Evolutionary conservation across 2,797 vertebrate species (phyloP).

Genomic region (Caiman crocodilus): DNA sequence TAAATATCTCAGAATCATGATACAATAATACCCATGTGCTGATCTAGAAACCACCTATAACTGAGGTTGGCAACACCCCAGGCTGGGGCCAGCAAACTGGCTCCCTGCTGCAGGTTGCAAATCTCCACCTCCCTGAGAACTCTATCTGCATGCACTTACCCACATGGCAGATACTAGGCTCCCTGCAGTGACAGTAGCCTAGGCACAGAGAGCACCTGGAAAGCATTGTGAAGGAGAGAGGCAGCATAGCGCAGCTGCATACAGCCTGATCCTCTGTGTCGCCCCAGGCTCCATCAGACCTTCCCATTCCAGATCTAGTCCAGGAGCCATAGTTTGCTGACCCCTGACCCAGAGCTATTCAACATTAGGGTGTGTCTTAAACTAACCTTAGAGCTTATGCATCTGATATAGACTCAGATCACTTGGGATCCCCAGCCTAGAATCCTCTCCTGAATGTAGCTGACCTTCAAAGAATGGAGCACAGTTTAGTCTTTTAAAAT

Average conservation of each 20-base stretch:
- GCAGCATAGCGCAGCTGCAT: too few relatives aligned
- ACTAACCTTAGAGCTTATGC: too few relatives aligned
- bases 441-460: background rate
- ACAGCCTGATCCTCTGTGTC: too few relatives aligned
- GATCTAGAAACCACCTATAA: background rate
- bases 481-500: background rate
- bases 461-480: background rate
- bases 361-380: too few relatives aligned
- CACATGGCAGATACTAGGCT: too few relatives aligned
- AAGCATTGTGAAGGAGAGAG: too few relatives aligned
- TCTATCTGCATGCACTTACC: too few relatives aligned
- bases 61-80: too few relatives aligned
- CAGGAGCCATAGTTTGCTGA: background rate
- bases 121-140: background rate
- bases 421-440: background rate
- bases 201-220: too few relatives aligned
- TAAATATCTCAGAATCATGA: background rate
- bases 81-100: background rate
- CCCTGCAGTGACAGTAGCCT: too few relatives aligned
- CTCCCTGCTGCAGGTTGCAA: background rate
- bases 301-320: background rate
- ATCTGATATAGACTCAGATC: too few relatives aligned
- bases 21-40: background rate
- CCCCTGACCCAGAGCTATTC: background rate
- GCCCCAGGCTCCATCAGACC: background rate